Base-by-base conservation (phyloP, 2,888 invertebrate species). In the Gnatocerus cornutus region DNA sequence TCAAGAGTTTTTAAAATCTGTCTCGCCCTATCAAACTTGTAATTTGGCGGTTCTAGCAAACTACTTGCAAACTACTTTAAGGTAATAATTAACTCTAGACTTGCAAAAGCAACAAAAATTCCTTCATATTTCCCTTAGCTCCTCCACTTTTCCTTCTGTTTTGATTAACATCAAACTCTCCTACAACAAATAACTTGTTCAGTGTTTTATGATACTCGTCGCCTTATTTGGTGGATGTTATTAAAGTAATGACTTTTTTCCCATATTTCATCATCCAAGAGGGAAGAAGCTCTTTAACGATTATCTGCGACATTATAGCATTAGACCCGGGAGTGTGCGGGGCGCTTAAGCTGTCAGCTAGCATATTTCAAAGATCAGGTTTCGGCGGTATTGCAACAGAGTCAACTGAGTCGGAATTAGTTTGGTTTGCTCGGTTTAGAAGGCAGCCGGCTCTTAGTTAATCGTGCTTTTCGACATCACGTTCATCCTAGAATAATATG, bases 311-410 rank as follows among this genome's bases (percentile, higher is more conserved):
- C 41, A 41, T 41, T 41, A 3, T 7, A 41, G n/a, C 41, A 41
- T 41, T 41, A n/a, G 41, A 41, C 41, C 48, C 27, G 45, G n/a
- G 10, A 30, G 59, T 53, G 63, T 63, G 53, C 50, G 63, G 53
- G 30, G 52, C 41, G 63, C 63, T 53, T 63, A 61, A 61, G 59
- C 21, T 21, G 21, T 21, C 21, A 21, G 21, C 52, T 27, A 48
- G 62, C 43, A 43, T 62, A 70, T 52, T 56, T 50, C 62, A 67
- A 68, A 71, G 71, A 71, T 71, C 71, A 71, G 67, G 71, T 71
- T 71, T 71, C 71, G 68, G 71, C 59, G 33, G 65, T 55, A 69
- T 63, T 68, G 56, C 67, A 63, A 71, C 67, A 67, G 63, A 56
- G 66, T 43, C 55, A 53, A 50, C 55, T 50, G 37, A 43, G 61